These are phyloP conservation scores for Camponotus fellah DNA, from an alignment of 2,888 invertebrate species.

Conservation along the genomic window DNA sequence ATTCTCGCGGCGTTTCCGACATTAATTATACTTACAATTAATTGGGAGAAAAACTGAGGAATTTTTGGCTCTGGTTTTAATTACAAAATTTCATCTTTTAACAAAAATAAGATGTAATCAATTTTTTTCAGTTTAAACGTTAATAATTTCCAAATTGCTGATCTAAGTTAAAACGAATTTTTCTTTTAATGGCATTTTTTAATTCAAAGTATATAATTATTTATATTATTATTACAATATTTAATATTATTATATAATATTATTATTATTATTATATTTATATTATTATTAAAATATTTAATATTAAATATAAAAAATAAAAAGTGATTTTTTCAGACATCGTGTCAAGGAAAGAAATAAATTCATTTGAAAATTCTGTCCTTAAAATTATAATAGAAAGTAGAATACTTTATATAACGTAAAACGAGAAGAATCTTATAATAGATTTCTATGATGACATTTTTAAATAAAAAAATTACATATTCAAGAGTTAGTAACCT, in stretches of 20 bases:
- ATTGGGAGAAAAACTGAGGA: background rate
- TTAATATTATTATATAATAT: no score
- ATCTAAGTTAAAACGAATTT: background rate
- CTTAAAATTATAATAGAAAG: background rate
- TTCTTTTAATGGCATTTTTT: background rate
- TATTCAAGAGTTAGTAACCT: constrained; percentile 7
- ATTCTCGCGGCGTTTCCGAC: background rate
- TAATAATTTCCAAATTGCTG: background rate
- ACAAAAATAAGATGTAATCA: background rate
- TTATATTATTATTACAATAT: background rate
- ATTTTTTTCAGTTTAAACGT: background rate
- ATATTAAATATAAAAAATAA: background rate
- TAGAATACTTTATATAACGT: background rate
- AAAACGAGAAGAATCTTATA: background rate
- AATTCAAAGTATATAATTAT: background rate
- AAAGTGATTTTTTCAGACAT: background rate
- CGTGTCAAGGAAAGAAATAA: background rate
- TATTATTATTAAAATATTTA: background rate
- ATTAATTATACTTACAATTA: background rate
- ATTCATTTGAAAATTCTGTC: background rate
- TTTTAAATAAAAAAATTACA: background rate
- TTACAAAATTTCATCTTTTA: constrained; percentile 1
- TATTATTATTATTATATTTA: no score
- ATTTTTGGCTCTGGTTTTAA: background rate
- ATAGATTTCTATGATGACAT: background rate